phyloP scores from a whole-genome alignment of 2,888 invertebrate genomes.

The Sminthurinus aureus region DNA sequence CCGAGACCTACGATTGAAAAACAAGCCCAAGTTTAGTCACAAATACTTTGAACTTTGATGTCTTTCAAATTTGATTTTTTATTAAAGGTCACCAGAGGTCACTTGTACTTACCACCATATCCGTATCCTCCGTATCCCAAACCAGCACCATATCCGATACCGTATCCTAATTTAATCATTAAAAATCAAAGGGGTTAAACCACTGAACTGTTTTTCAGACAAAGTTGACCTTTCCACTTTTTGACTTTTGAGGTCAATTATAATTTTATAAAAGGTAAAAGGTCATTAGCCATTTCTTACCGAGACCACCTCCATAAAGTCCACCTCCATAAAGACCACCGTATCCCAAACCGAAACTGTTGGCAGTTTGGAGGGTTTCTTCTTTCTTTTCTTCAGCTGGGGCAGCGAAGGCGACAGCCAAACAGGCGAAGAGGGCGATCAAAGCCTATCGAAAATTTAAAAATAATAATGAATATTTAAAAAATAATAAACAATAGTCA shows the following conservation, averaged over 20 bases:
- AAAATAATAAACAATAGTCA: no score
- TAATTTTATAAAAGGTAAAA: no score
- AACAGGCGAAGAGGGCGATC: conserved; percentile 50
- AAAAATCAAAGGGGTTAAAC: no score
- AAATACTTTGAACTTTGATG: no score
- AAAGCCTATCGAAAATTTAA: conserved; percentile 23
- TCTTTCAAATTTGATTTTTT: neutral
- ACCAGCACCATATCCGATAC: conserved; percentile 17
- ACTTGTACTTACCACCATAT: conserved; percentile 16
- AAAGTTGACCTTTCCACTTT: no score
- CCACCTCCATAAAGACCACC: conserved; percentile 29
- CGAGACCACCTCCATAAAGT: conserved; percentile 26
- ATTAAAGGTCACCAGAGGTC: neutral
- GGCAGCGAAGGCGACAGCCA: conserved; percentile 55
- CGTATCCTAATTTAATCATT: neutral
- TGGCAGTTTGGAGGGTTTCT: conserved; percentile 34
- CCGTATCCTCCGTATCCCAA: conserved; percentile 30
- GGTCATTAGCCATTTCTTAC: conserved; percentile 7
- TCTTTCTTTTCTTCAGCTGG: conserved; percentile 43
- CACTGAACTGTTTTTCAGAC: no score
- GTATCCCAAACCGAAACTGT: conserved; percentile 33
- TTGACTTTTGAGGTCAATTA: no score
- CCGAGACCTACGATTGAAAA: conserved; percentile 15
- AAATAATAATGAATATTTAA: neutral
- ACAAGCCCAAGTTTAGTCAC: no score